These are phyloP conservation scores for Dicyrtomina minuta DNA, from an alignment of 2,888 invertebrate genomes.

Conservation along the genomic window DNA sequence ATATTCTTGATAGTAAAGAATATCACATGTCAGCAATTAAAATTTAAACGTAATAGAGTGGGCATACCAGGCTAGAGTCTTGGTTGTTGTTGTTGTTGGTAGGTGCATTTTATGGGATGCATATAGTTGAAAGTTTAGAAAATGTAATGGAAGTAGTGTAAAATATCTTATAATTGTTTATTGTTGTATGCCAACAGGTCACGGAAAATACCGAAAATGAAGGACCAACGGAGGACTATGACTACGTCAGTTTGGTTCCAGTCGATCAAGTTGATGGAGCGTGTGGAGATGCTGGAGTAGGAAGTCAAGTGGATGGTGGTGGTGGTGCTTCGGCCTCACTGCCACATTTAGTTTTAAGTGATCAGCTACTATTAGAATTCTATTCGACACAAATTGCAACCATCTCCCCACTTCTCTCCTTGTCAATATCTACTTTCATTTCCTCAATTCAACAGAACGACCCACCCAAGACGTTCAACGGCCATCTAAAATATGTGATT, in stretches of 20 bases:
- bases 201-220: slow-evolving; percentile 21
- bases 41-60: no score
- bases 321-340: not conserved
- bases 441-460: slow-evolving; percentile 89
- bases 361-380: slow-evolving; percentile 79
- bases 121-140: no score
- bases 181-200: not conserved
- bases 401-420: slow-evolving; percentile 79
- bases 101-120: no score
- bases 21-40: no score
- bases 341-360: slow-evolving; percentile 67
- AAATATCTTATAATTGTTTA: not conserved
- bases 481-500: slow-evolving; percentile 91
- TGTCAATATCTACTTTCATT: slow-evolving; percentile 89
- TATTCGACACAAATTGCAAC: slow-evolving; percentile 84
- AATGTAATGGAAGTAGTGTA: no score
- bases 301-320: not conserved
- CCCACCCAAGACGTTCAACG: slow-evolving; percentile 87
- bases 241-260: slow-evolving; percentile 81
- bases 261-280: slow-evolving; percentile 67
- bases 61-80: no score
- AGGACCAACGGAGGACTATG: slow-evolving; percentile 70
- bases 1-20: no score
- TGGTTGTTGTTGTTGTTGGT: no score
- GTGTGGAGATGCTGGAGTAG: not conserved